Base-by-base conservation (phyloP, 1,140 invertebrate species). In the Pseudobourletiella spinata region DNA sequence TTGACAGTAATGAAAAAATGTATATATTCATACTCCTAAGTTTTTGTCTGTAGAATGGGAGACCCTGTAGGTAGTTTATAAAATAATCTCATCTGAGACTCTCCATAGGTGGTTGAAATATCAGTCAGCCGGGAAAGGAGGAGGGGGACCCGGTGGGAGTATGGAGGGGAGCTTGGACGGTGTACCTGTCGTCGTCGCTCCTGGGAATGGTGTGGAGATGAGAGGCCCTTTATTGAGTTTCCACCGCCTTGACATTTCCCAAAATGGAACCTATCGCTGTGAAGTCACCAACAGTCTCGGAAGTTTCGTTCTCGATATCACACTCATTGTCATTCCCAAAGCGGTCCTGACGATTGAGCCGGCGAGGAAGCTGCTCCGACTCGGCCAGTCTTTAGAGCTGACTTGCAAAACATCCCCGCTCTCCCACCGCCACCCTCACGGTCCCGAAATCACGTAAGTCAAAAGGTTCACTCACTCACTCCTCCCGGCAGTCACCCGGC, bases 201-300 rank as follows among this genome's bases (percentile, higher is more conserved):
- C 61, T 26, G 61, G 61, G 20, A 42, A 46, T 57, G 56, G 54
- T 22, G 44, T 61, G 20, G 55, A 57, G n/a, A 61, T 61, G 18
- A 11, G 51, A 35, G 64, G 64, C 2, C 64, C 64, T 3, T 29
- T 65, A 25, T 62, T 65, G 20, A 65, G 59, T 55, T 65, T 65
- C 22, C 18, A 1, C 14, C 26, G 24, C 39, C 28, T 64, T 50
- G 57, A 64, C 46, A 44, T 44, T 11, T 70, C 73, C 2, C 70
- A 73, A 42, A 68, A 68, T 52, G 66, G 62, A 26, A 64, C 58
- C 24, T 81, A 81, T 65, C 75, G 75, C 59, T 83, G 82, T 72
- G 76, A 80, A 24, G 79, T 80, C 4, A 81, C 80, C 70, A 84
- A 83, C 71, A 77, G 77, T 63, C 79, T 79, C 61, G 82, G 82